Evolutionary conservation across 1,140 invertebrate genomes (phyloP).

Genomic region (Bombus haemorrhoidalis): DNA sequence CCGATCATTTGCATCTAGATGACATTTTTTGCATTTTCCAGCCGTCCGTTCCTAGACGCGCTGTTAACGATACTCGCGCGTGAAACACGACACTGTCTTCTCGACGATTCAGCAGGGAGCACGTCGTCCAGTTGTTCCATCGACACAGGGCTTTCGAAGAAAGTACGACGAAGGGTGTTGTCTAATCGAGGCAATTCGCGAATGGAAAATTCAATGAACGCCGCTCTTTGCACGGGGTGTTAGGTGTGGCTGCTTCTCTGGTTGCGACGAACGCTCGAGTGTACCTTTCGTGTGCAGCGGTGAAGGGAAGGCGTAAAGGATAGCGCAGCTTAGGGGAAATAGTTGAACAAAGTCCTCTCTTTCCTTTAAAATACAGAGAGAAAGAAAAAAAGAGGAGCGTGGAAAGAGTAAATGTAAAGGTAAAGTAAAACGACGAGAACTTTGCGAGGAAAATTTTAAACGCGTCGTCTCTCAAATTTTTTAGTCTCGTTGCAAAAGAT

Average conservation of each 20-base stretch:
- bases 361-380: too few relatives aligned
- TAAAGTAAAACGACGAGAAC: neutral
- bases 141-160: neutral
- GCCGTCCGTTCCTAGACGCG: neutral
- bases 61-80: neutral
- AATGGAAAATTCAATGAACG: neutral
- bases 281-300: too few relatives aligned
- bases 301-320: too few relatives aligned
- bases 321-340: too few relatives aligned
- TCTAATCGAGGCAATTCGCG: neutral
- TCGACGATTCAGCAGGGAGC: too few relatives aligned
- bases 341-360: too few relatives aligned
- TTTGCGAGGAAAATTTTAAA: constrained; percentile 16
- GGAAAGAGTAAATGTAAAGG: neutral
- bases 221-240: neutral
- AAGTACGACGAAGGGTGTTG: too few relatives aligned
- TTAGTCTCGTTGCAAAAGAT: constrained; percentile 25
- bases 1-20: constrained; percentile 40
- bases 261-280: too few relatives aligned
- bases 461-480: constrained; percentile 9
- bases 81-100: too few relatives aligned
- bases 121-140: neutral
- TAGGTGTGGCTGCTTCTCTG: neutral
- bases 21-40: constrained; percentile 21
- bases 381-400: neutral